Percentiles rank a stretch among this genome's conserved stretches.
phyloP scores from a whole-genome alignment of 2,888 invertebrate species.

The Pristionchus japonicus region DNA sequence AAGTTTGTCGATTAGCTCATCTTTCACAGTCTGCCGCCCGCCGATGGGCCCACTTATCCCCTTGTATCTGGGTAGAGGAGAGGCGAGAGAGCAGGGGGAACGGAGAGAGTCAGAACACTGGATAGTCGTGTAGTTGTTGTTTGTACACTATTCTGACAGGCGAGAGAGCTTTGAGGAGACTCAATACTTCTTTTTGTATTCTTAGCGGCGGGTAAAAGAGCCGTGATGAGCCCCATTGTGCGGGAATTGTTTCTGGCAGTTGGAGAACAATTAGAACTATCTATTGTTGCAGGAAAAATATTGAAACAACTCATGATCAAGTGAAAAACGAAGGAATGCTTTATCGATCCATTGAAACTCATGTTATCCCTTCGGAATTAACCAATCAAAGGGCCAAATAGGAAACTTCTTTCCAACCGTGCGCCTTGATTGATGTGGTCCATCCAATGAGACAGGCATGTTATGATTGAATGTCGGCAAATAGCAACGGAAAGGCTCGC shows the following conservation, averaged over 20 bases:
- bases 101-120: too few relatives aligned
- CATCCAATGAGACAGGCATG: neutral
- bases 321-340: neutral
- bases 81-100: too few relatives aligned
- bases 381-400: too few relatives aligned
- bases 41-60: too few relatives aligned
- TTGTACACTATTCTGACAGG: neutral
- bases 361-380: neutral
- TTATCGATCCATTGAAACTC: neutral
- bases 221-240: neutral
- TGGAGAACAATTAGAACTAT: too few relatives aligned
- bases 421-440: neutral
- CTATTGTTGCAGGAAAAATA: too few relatives aligned
- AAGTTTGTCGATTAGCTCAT: conserved; percentile 29
- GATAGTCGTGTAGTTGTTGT: too few relatives aligned
- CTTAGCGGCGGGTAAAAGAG: too few relatives aligned
- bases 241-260: neutral
- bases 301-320: neutral
- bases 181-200: too few relatives aligned
- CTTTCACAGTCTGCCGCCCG: neutral
- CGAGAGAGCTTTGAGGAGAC: too few relatives aligned
- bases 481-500: neutral
- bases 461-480: neutral
- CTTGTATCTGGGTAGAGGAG: too few relatives aligned
- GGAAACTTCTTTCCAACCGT: neutral